Evolutionary conservation across 2,888 invertebrate genomes (phyloP).

Genomic region (Hirtodrosophila alboralis): DNA sequence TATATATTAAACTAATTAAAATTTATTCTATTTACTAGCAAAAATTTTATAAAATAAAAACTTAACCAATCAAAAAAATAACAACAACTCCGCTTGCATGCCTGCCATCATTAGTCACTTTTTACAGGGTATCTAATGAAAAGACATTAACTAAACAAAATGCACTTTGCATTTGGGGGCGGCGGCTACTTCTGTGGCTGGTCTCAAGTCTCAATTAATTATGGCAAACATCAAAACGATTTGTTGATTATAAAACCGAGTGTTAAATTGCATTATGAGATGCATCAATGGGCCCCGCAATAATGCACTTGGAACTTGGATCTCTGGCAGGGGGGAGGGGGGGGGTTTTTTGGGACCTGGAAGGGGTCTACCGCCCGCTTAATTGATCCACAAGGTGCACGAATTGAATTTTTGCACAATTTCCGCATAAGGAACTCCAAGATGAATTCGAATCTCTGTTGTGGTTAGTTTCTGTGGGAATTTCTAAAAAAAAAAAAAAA

Average conservation of each 20-base stretch:
- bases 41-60: too few species aligned
- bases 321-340: neutral
- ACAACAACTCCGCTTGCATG: too few species aligned
- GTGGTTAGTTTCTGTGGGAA: conserved; percentile 22
- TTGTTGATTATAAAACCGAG: conserved; percentile 24
- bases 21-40: too few species aligned
- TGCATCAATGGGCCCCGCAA: conserved; percentile 28
- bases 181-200: conserved; percentile 4
- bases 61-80: too few species aligned
- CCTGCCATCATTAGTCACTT: too few species aligned
- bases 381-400: conserved; percentile 5
- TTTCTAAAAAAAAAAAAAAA: too few species aligned
- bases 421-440: conserved; percentile 22
- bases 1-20: too few species aligned
- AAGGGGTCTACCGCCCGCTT: conserved; percentile 30
- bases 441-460: conserved; percentile 6
- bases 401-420: conserved; percentile 1
- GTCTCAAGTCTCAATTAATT: conserved; percentile 33
- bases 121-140: too few species aligned
- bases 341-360: neutral
- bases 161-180: conserved; percentile 20
- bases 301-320: too few species aligned
- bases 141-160: conserved; percentile 29
- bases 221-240: conserved; percentile 38
- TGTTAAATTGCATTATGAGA: conserved; percentile 35